A percentile compares a stretch with the other conserved stretches of the same genome.
phyloP scores from a whole-genome alignment of 2,113 vertebrate genomes.

The Takifugu flavidus region DNA sequence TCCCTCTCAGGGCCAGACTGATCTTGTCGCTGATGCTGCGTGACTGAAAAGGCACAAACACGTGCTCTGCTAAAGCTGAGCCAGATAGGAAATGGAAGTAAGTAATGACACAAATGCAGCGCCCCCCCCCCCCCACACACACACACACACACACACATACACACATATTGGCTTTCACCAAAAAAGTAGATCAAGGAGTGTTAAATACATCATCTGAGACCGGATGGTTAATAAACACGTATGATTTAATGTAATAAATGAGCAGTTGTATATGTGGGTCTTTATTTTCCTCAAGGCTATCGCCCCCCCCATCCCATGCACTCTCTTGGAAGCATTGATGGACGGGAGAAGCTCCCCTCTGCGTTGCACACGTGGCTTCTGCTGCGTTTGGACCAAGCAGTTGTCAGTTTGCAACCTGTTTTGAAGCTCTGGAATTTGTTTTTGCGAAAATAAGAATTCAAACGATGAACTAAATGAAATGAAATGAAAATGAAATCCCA shows the following conservation, averaged over 20 bases:
- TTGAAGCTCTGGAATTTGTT: no score
- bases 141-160: no score
- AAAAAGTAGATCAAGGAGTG: no score
- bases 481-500: no score
- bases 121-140: no score
- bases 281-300: not conserved
- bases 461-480: no score
- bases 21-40: constrained; percentile 16
- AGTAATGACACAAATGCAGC: not conserved
- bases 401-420: no score
- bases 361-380: not conserved
- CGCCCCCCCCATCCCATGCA: constrained; percentile 18
- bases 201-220: no score
- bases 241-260: constrained; percentile 18
- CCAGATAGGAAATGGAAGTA: constrained; percentile 27
- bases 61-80: constrained; percentile 46
- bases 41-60: constrained; percentile 30
- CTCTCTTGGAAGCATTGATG: constrained; percentile 25
- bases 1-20: constrained; percentile 5
- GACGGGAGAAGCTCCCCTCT: constrained; percentile 36
- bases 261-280: constrained; percentile 20
- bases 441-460: no score
- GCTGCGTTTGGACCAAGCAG: not conserved
- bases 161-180: no score
- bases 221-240: not conserved